Evolutionary conservation across 2,113 vertebrate genomes (phyloP).

Genomic region (Riparia riparia): DNA sequence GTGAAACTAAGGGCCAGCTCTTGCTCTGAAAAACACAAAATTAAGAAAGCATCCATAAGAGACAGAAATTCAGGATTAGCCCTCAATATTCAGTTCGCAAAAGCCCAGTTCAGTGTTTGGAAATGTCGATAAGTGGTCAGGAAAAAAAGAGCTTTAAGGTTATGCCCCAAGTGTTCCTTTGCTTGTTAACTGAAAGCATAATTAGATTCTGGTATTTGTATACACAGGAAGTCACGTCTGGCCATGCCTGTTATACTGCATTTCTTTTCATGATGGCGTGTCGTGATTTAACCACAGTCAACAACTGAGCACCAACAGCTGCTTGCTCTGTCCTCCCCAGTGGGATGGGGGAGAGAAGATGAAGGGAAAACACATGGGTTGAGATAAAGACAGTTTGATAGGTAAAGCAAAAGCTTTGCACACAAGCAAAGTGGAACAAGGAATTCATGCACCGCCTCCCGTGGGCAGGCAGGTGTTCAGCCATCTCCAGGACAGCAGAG

Average conservation of each 20-base stretch:
- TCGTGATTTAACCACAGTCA: background rate
- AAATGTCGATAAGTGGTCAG: background rate
- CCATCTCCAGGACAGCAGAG: background rate
- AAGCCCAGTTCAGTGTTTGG: background rate
- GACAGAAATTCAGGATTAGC: background rate
- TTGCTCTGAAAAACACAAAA: background rate
- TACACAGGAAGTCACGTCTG: background rate
- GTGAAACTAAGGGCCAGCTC: background rate
- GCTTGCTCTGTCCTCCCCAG: background rate
- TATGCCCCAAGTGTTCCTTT: background rate
- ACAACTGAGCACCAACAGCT: background rate
- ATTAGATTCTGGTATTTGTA: background rate
- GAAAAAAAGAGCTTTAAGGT: background rate
- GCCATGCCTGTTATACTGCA: background rate
- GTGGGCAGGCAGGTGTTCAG: background rate
- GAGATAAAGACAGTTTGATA: background rate
- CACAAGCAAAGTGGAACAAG: background rate
- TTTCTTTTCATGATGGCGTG: background rate
- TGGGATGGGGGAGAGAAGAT: background rate
- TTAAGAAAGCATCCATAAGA: accelerated
- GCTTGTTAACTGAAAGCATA: background rate
- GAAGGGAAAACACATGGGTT: background rate
- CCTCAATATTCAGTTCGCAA: background rate
- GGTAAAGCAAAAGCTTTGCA: background rate
- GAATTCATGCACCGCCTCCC: background rate